Conservation (phyloP, 2,888 invertebrate genomes). For the Clepsis dumicolana region DNA sequence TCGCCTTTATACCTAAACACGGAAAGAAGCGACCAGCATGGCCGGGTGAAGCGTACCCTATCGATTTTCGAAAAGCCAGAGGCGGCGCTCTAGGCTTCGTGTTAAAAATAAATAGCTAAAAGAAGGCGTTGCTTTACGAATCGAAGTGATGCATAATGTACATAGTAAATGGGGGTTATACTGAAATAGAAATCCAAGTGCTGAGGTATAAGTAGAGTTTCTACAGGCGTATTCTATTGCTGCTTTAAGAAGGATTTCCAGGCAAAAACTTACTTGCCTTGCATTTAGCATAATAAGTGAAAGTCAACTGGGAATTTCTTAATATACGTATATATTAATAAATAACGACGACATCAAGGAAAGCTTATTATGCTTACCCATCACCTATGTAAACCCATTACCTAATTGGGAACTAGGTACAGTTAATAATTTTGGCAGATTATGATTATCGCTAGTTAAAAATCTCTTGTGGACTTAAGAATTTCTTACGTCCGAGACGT, state of each 20-base stretch:
- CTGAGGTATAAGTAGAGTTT: constrained; percentile 3
- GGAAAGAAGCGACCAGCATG: constrained; percentile 38
- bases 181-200: constrained; percentile 29
- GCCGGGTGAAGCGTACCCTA: constrained; percentile 53
- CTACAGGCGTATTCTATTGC: too few relatives aligned
- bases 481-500: too few relatives aligned
- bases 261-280: background rate
- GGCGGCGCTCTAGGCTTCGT: constrained; percentile 44
- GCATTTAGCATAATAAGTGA: background rate
- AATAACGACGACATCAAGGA: too few relatives aligned
- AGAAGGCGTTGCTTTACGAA: constrained; percentile 51
- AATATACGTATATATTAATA: too few relatives aligned
- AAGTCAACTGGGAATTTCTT: too few relatives aligned
- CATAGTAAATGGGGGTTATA: constrained; percentile 18
- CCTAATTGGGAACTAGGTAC: too few relatives aligned
- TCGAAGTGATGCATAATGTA: constrained; percentile 45
- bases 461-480: too few relatives aligned
- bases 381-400: too few relatives aligned
- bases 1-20: constrained; percentile 33
- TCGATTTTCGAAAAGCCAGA: constrained; percentile 58
- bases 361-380: too few relatives aligned
- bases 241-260: background rate
- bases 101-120: constrained; percentile 58
- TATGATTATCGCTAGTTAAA: too few relatives aligned
- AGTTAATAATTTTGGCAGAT: too few relatives aligned